These are phyloP conservation scores for Myodes glareolus DNA, from an alignment of 2,113 vertebrate species.

Conservation along the genomic window DNA sequence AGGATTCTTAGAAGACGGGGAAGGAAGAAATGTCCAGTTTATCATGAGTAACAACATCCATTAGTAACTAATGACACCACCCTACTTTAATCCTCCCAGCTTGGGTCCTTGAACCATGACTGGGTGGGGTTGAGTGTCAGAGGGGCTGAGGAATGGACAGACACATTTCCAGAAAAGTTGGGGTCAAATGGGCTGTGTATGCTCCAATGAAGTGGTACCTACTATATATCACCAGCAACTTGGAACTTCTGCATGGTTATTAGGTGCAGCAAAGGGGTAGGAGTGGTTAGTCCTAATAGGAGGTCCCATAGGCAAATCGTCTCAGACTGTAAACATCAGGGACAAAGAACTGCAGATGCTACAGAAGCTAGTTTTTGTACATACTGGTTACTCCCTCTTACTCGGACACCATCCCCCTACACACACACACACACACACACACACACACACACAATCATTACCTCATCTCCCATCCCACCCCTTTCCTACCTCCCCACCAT, in stretches of 20 bases:
- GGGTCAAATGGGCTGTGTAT: background rate
- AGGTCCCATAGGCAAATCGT: background rate
- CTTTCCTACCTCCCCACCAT: background rate
- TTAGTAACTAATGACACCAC: background rate
- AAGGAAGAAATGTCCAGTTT: background rate
- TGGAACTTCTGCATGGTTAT: background rate
- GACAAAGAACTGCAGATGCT: background rate
- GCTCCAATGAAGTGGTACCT: background rate
- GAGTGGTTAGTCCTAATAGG: background rate
- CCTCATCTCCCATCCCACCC: background rate
- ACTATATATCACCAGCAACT: background rate
- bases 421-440: too few species aligned
- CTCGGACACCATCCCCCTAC: background rate
- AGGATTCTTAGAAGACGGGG: background rate
- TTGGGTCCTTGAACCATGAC: background rate
- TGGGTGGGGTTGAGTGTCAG: background rate
- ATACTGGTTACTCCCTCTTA: background rate
- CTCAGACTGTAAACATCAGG: background rate
- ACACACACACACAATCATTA: background rate
- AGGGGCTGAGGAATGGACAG: background rate
- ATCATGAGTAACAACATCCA: conserved; percentile 14
- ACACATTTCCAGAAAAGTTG: background rate
- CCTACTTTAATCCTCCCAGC: background rate
- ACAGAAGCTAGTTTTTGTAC: background rate
- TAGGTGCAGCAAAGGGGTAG: background rate